Conservation (phyloP, 2,113 vertebrate species). For the Bubo scandiacus region DNA sequence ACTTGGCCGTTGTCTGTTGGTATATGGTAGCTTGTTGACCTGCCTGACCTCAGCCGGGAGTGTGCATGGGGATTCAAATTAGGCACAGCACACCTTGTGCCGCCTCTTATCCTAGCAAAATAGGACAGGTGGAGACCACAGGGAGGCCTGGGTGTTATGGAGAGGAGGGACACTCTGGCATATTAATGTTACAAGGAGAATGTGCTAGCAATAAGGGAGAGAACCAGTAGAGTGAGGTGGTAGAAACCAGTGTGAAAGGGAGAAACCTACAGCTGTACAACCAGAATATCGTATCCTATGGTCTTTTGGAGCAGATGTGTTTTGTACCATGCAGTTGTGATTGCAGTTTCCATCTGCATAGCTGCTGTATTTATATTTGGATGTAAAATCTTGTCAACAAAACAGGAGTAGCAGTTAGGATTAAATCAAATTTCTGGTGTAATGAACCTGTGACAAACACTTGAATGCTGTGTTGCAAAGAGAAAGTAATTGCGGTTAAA, state of each 20-base stretch:
- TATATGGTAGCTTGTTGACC: not conserved
- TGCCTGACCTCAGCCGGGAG: not conserved
- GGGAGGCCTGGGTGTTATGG: not conserved
- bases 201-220: not conserved
- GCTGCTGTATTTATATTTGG: not conserved
- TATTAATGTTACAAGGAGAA: not conserved
- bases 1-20: not conserved
- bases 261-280: not conserved
- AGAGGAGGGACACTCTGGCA: not conserved
- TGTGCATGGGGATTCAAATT: not conserved
- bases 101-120: not conserved
- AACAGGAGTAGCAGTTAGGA: not conserved
- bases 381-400: not conserved
- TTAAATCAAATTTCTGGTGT: not conserved
- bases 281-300: not conserved
- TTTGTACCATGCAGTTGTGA: not conserved
- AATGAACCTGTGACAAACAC: not conserved
- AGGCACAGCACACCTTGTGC: not conserved
- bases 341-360: not conserved
- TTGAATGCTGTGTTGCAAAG: not conserved
- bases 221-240: not conserved
- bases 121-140: not conserved
- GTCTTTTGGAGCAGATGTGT: not conserved
- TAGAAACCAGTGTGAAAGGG: not conserved
- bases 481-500: not conserved